Evolutionary conservation across 1,140 invertebrate genomes (phyloP).

Genomic region (Eufriesea mexicana): DNA sequence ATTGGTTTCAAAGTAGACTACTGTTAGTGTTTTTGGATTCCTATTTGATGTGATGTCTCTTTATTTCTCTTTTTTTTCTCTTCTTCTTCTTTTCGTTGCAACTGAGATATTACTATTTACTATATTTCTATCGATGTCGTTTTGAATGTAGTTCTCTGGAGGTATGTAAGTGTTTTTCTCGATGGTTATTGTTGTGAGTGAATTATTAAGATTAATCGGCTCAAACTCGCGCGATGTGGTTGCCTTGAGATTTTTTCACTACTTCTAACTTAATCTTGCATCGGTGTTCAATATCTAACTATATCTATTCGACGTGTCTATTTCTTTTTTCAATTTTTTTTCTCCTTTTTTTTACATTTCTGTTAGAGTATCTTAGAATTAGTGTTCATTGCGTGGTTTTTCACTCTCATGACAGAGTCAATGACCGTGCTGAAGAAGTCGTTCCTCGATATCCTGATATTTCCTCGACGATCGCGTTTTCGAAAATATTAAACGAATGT

Average conservation of each 20-base stretch:
- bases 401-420: slow-evolving; percentile 34
- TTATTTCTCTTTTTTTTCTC: slow-evolving; percentile 35
- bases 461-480: slow-evolving; percentile 5
- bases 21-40: slow-evolving; percentile 73
- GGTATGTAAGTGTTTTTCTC: slow-evolving; percentile 72
- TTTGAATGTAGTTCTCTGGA: slow-evolving; percentile 76
- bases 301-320: slow-evolving; percentile 48
- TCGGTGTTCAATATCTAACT: slow-evolving; percentile 63
- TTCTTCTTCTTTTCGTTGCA: slow-evolving; percentile 57
- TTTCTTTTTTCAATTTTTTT: too few relatives aligned
- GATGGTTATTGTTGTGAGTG: slow-evolving; percentile 73
- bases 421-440: slow-evolving; percentile 1
- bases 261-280: slow-evolving; percentile 58
- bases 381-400: slow-evolving; percentile 57
- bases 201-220: slow-evolving; percentile 57
- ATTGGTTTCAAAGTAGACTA: slow-evolving; percentile 70
- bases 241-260: slow-evolving; percentile 60
- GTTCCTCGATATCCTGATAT: slow-evolving; percentile 18
- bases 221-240: slow-evolving; percentile 46
- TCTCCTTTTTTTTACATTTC: not conserved
- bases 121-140: slow-evolving; percentile 74
- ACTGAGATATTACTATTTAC: slow-evolving; percentile 57
- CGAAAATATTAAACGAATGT: slow-evolving; percentile 42
- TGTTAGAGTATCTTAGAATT: slow-evolving; percentile 58
- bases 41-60: slow-evolving; percentile 78